A percentile compares a stretch with the other conserved stretches of the same genome.
phyloP scores from a whole-genome alignment of 2,888 invertebrate genomes.

The Timema podura region DNA sequence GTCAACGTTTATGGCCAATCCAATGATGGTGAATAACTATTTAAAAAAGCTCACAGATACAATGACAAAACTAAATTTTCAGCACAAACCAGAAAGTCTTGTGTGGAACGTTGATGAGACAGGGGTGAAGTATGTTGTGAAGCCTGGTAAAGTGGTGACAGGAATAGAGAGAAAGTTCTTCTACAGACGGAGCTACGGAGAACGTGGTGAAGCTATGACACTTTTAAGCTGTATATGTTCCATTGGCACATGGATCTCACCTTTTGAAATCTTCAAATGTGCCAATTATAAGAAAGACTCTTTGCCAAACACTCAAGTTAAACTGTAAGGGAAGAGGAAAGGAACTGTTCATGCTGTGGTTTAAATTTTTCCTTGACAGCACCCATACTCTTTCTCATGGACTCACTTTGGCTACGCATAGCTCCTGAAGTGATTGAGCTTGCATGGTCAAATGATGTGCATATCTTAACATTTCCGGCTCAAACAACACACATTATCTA shows the following conservation, averaged over 20 bases:
- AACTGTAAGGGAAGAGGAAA: constrained; percentile 34
- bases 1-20: constrained; percentile 14
- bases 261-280: constrained; percentile 15
- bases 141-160: constrained; percentile 16
- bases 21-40: not conserved
- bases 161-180: constrained; percentile 12
- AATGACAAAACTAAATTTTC: not conserved
- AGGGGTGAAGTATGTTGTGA: constrained; percentile 10
- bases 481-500: not conserved
- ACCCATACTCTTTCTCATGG: constrained; percentile 32
- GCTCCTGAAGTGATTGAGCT: constrained; percentile 29
- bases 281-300: constrained; percentile 30
- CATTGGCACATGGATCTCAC: constrained; percentile 16
- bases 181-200: constrained; percentile 11
- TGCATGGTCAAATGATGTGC: constrained; percentile 14
- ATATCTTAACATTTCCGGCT: not conserved
- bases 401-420: constrained; percentile 34
- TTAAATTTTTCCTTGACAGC: not conserved
- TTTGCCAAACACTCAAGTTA: constrained; percentile 34
- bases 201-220: constrained; percentile 15
- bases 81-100: constrained; percentile 7
- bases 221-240: constrained; percentile 15
- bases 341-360: constrained; percentile 19
- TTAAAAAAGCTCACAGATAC: constrained; percentile 3
- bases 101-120: constrained; percentile 17